Conservation (phyloP, 2,113 vertebrate species). For the Tichodroma muraria region DNA sequence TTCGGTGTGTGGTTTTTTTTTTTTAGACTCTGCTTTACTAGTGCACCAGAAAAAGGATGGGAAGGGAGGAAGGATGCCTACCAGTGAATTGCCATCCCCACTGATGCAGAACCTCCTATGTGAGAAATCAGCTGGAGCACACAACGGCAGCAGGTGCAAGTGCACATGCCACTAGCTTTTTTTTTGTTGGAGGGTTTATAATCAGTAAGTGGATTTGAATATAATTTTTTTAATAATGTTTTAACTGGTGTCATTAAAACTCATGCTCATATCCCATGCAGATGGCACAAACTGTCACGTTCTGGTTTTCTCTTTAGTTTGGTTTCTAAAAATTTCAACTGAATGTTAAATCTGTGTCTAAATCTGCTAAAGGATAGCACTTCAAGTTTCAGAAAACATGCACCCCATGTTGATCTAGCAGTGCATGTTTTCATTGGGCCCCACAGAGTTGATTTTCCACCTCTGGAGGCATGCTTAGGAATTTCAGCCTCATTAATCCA, state of each 20-base stretch:
- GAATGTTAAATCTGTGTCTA: neutral
- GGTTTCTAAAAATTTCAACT: constrained; percentile 9
- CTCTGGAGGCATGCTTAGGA: neutral
- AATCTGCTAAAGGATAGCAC: neutral
- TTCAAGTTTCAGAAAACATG: neutral
- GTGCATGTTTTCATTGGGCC: neutral
- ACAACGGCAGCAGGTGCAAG: constrained; percentile 55
- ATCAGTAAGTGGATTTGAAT: constrained; percentile 39
- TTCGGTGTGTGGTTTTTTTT: neutral
- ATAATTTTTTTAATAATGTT: constrained; percentile 20
- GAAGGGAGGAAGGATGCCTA: neutral
- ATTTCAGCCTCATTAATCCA: neutral
- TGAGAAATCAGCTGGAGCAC: neutral
- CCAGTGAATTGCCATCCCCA: neutral
- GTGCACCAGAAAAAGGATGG: neutral
- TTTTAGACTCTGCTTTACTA: neutral
- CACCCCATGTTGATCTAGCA: rapidly evolving
- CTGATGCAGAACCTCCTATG: constrained; percentile 5
- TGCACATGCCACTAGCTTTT: neutral
- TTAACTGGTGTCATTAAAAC: constrained; percentile 34
- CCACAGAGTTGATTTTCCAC: neutral
- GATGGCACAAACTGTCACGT: constrained; percentile 47
- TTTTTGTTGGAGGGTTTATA: constrained; percentile 28
- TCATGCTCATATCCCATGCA: constrained; percentile 23
- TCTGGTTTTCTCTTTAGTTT: constrained; percentile 28